Evolutionary conservation across 2,888 invertebrate species (phyloP).

Genomic region (Sinopyrophorus schimmeli): DNA sequence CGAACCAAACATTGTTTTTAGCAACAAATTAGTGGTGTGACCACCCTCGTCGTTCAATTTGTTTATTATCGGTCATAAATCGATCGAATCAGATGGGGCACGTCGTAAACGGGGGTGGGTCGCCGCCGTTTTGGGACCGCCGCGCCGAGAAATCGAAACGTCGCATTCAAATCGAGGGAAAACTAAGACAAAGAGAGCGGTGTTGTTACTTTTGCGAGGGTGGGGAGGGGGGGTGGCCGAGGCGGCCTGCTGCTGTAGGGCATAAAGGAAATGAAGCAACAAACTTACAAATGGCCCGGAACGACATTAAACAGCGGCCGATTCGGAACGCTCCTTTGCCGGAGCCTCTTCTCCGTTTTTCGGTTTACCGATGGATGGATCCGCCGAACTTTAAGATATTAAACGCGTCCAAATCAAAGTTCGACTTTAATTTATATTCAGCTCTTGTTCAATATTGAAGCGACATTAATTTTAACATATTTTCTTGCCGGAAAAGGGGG

Average conservation of each 20-base stretch:
- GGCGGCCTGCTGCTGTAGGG: conserved; percentile 32
- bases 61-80: no score
- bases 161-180: no score
- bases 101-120: no score
- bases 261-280: conserved; percentile 54
- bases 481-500: conserved; percentile 46
- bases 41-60: no score
- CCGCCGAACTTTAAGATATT: not conserved
- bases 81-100: no score
- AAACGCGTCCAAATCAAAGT: not conserved
- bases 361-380: conserved; percentile 44
- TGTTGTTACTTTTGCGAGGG: conserved; percentile 26
- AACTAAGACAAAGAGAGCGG: conserved; percentile 27
- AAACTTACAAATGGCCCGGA: conserved; percentile 55
- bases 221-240: conserved; percentile 21
- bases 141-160: no score
- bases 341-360: no score
- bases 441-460: conserved; percentile 47
- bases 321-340: conserved; percentile 46
- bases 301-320: conserved; percentile 53
- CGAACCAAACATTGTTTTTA: no score
- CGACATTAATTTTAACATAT: conserved; percentile 54
- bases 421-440: conserved; percentile 35
- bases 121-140: no score
- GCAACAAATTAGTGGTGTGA: no score